These are phyloP conservation scores for Odontomachus brunneus DNA, from an alignment of 1,140 invertebrate genomes.

Conservation along the genomic window DNA sequence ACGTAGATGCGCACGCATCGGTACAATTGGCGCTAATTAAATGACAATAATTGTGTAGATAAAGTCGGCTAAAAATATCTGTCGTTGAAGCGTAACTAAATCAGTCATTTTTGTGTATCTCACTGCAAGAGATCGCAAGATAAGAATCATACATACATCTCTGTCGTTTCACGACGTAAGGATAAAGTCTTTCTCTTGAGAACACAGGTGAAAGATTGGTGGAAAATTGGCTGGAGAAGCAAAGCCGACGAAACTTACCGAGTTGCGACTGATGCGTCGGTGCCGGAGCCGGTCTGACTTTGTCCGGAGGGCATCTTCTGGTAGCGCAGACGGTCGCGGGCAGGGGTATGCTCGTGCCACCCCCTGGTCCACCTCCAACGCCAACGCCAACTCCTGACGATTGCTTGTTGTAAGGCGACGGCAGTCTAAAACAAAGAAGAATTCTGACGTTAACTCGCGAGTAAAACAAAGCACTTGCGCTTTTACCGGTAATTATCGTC, in stretches of 20 bases:
- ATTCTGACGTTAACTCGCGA: constrained; percentile 19
- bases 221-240: too few species aligned
- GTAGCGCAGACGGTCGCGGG: constrained; percentile 91
- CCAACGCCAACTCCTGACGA: constrained; percentile 69
- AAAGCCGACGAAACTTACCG: constrained; percentile 73
- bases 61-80: too few species aligned
- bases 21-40: too few species aligned
- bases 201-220: too few species aligned
- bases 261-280: constrained; percentile 87
- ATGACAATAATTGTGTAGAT: too few species aligned
- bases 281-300: constrained; percentile 89
- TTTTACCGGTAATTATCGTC: neutral
- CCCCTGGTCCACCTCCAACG: constrained; percentile 73
- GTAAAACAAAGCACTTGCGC: neutral
- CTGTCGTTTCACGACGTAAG: too few species aligned
- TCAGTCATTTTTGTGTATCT: too few species aligned
- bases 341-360: constrained; percentile 89
- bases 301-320: constrained; percentile 90
- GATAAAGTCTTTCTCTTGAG: too few species aligned
- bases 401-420: constrained; percentile 87
- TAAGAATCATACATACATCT: too few species aligned
- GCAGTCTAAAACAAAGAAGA: constrained; percentile 86
- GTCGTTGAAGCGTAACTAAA: too few species aligned
- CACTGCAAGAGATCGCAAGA: too few species aligned
- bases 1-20: too few species aligned